Conservation (phyloP, 2,888 invertebrate species). For the Phyto melanocephala region DNA sequence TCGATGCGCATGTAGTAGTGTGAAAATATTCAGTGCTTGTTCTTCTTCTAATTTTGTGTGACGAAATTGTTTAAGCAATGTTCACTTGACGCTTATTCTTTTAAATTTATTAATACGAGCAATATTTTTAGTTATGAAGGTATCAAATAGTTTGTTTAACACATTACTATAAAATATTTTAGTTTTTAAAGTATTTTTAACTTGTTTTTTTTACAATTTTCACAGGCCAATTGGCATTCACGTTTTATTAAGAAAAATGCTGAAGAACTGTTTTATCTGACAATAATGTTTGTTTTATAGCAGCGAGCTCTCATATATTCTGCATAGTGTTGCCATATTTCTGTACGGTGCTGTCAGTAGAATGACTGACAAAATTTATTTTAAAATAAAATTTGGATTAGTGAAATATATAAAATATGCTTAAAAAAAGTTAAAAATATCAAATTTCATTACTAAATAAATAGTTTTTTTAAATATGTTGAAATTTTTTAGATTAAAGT, state of each 20-base stretch:
- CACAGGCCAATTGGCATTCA: neutral
- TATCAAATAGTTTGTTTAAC: neutral
- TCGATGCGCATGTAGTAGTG: slow-evolving; percentile 22
- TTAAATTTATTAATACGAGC: neutral
- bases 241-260: slow-evolving; percentile 30
- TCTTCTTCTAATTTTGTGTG: slow-evolving; percentile 36
- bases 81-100: slow-evolving; percentile 13
- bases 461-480: no score
- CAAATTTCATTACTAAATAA: no score
- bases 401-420: no score
- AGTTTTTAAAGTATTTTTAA: neutral
- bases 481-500: no score
- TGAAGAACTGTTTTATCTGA: neutral
- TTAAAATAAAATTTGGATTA: no score
- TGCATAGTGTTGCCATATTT: neutral
- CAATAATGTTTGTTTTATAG: neutral
- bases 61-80: slow-evolving; percentile 52
- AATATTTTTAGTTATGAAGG: neutral
- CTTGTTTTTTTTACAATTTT: neutral
- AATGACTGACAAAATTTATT: no score
- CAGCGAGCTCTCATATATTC: neutral
- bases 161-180: neutral
- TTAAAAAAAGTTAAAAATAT: no score
- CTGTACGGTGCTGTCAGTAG: no score
- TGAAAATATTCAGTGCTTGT: slow-evolving; percentile 12